Conservation (phyloP, 1,140 invertebrate genomes). For the Pseudomyrmex dendroicus region DNA sequence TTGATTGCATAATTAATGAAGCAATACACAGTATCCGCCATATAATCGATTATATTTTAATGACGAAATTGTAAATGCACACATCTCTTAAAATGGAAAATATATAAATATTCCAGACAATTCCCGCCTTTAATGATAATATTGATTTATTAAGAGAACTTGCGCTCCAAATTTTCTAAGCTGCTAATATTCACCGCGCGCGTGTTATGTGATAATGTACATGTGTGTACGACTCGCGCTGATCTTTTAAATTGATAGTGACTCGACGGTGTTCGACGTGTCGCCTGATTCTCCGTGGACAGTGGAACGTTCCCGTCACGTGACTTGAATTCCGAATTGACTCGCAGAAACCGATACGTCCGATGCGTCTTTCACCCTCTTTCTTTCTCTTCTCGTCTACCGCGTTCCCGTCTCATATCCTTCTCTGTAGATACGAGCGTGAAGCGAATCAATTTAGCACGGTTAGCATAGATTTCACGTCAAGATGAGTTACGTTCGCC, state of each 20-base stretch:
- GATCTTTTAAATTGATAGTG: slow-evolving; percentile 75
- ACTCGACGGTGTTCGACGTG: slow-evolving; percentile 70
- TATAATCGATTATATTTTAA: slow-evolving; percentile 3
- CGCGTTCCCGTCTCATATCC: background rate
- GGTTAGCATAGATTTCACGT: slow-evolving; percentile 46
- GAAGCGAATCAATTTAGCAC: slow-evolving; percentile 57
- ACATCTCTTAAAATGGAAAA: slow-evolving; percentile 15
- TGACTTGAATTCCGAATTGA: slow-evolving; percentile 63
- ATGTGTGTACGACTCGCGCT: slow-evolving; percentile 40
- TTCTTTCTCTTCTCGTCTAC: slow-evolving; percentile 12
- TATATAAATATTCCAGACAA: background rate
- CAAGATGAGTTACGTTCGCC: slow-evolving; percentile 52
- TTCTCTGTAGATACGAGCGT: slow-evolving; percentile 34
- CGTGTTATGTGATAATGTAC: slow-evolving; percentile 20
- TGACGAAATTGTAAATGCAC: slow-evolving; percentile 12
- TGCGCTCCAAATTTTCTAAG: background rate
- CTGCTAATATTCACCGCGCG: background rate
- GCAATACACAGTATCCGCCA: background rate
- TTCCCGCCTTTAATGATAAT: background rate
- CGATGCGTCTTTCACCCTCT: slow-evolving; percentile 49
- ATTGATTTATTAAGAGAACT: slow-evolving; percentile 1
- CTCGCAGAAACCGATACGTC: slow-evolving; percentile 64
- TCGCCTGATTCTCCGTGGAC: slow-evolving; percentile 59
- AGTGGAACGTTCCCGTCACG: slow-evolving; percentile 47
- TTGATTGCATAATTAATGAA: slow-evolving; percentile 16